Evolutionary conservation across 92 coral and sea anemone genomes (phyloP).

Genomic region (Paramuricea clavata): DNA sequence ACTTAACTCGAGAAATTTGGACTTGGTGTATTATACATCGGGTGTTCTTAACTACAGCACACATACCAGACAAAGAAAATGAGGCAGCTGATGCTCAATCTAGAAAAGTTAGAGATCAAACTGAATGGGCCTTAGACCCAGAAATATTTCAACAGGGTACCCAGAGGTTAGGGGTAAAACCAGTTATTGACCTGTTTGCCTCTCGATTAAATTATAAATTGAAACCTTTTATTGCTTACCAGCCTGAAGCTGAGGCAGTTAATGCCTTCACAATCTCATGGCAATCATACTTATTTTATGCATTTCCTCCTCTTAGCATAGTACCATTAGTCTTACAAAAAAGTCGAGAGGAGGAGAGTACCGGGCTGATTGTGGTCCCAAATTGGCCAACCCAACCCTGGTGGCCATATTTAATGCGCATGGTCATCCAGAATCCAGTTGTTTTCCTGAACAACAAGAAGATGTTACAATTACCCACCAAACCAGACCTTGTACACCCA

Average conservation of each 20-base stretch:
- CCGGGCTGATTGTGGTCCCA: conserved; percentile 56
- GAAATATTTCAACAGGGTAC: conserved; percentile 33
- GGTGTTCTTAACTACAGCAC: conserved; percentile 53
- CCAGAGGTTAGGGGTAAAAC: too few species aligned
- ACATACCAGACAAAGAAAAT: too few species aligned
- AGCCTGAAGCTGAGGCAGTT: conserved; percentile 63
- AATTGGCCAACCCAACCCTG: conserved; percentile 55
- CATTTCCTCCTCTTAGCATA: conserved; percentile 3
- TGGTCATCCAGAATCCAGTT: conserved; percentile 47
- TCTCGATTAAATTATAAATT: conserved; percentile 49
- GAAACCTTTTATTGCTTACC: conserved; percentile 59
- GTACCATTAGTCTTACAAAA: conserved; percentile 27
- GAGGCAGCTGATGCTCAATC: conserved; percentile 60
- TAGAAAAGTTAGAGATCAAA: conserved; percentile 39
- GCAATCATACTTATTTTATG: background rate
- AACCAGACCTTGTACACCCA: conserved; percentile 55
- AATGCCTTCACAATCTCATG: conserved; percentile 47
- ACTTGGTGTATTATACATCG: conserved; percentile 49
- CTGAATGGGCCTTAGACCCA: conserved; percentile 58
- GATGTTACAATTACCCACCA: conserved; percentile 33
- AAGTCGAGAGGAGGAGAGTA: conserved; percentile 51
- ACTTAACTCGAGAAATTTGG: conserved; percentile 54
- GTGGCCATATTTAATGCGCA: conserved; percentile 60
- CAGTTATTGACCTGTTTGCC: conserved; percentile 66
- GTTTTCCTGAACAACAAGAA: conserved; percentile 11